Percentiles rank a stretch among this genome's conserved stretches.
phyloP scores from a whole-genome alignment of 2,113 vertebrate species.

The Isichthys henryi region DNA sequence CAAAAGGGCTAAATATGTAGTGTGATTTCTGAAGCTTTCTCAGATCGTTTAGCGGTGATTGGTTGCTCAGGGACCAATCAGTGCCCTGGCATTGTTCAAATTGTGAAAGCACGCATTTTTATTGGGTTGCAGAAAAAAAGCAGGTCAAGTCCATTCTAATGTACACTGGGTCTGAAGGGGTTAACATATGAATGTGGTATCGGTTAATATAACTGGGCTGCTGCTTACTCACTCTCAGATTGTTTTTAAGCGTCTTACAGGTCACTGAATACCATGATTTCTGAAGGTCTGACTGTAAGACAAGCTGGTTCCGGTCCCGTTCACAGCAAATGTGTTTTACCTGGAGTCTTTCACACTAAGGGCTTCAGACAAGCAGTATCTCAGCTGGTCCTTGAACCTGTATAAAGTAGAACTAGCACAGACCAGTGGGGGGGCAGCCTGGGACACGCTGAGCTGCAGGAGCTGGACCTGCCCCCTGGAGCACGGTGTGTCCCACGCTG shows the following conservation, averaged over 20 bases:
- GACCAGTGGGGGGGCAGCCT: not conserved
- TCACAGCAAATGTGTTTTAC: not conserved
- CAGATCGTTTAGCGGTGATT: not conserved
- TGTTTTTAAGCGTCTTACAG: not conserved
- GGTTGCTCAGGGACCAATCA: not conserved
- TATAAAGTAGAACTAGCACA: not conserved
- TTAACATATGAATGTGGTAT: not conserved
- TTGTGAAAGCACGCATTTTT: not conserved
- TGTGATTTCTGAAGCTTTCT: not conserved
- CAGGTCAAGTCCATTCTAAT: not conserved
- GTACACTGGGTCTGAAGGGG: not conserved
- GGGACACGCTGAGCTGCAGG: not conserved
- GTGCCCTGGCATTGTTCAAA: not conserved
- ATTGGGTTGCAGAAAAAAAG: not conserved
- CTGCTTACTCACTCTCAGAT: not conserved
- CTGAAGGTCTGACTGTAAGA: not conserved
- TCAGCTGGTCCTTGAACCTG: not conserved
- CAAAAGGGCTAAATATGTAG: not conserved
- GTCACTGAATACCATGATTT: not conserved
- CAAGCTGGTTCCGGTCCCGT: not conserved
- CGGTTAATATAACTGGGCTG: not conserved
- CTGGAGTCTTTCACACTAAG: not conserved
- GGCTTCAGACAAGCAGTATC: not conserved
- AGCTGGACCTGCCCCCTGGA: not conserved
- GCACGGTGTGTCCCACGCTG: not conserved